These are phyloP conservation scores for Drosophila colorata DNA, from an alignment of 2,888 invertebrate genomes.

Conservation along the genomic window DNA sequence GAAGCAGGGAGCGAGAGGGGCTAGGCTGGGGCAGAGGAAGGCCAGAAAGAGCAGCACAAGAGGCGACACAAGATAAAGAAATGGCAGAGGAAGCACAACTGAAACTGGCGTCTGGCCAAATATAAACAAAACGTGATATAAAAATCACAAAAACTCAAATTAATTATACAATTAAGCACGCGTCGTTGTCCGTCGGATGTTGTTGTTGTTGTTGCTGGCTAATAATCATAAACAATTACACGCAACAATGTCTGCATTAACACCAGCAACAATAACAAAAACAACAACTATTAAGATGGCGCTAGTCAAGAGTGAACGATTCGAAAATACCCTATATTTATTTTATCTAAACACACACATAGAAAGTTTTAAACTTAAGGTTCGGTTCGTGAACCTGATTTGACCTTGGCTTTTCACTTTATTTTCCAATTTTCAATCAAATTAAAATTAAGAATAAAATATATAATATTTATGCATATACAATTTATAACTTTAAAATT, in stretches of 20 bases:
- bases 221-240: constrained; percentile 61
- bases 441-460: too few relatives aligned
- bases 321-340: background rate
- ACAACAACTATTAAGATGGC: constrained; percentile 32
- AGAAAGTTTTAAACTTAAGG: too few relatives aligned
- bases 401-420: too few relatives aligned
- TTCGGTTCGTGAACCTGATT: too few relatives aligned
- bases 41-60: too few relatives aligned
- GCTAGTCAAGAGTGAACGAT: background rate
- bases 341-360: too few relatives aligned
- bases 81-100: background rate
- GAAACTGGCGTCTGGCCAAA: constrained; percentile 54
- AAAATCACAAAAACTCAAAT: constrained; percentile 59
- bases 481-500: too few relatives aligned
- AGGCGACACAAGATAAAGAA: background rate
- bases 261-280: constrained; percentile 11
- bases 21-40: background rate
- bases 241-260: constrained; percentile 41
- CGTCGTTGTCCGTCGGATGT: constrained; percentile 41
- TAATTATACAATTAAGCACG: constrained; percentile 77
- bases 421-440: too few relatives aligned
- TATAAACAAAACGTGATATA: constrained; percentile 72
- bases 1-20: constrained; percentile 4
- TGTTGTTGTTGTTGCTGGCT: constrained; percentile 24
- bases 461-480: too few relatives aligned